Conservation (phyloP, 2,797 vertebrate genomes). For the Sibirionetta formosa region DNA sequence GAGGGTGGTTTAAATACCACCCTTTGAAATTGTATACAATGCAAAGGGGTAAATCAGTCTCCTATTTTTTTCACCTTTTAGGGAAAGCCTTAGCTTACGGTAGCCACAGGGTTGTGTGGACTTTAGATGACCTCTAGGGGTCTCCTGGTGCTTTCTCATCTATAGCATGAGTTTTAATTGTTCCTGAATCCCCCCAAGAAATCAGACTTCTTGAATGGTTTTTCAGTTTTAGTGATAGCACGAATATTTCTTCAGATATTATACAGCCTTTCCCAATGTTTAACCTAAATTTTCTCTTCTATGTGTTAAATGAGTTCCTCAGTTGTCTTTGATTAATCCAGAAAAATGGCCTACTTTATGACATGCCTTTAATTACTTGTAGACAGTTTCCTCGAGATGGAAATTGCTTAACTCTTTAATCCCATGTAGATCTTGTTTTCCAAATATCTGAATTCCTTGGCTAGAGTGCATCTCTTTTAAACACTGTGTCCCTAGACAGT, state of each 20-base stretch:
- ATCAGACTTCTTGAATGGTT: background rate
- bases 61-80: background rate
- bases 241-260: background rate
- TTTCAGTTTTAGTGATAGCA: background rate
- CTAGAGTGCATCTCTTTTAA: background rate
- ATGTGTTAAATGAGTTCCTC: constrained; percentile 17
- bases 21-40: background rate
- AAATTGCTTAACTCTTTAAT: background rate
- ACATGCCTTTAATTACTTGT: constrained; percentile 65
- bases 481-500: background rate
- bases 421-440: background rate
- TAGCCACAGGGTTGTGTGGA: background rate
- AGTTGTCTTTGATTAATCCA: constrained; percentile 53
- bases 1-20: background rate
- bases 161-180: background rate
- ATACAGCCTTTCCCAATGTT: background rate
- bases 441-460: background rate
- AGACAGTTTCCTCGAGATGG: background rate
- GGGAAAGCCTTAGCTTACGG: background rate
- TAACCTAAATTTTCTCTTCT: constrained; percentile 46
- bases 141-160: constrained; percentile 17
- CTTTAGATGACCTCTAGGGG: constrained; percentile 49
- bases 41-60: background rate
- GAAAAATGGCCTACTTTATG: constrained; percentile 57
- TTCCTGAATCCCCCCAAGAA: background rate